A percentile compares a stretch with the other conserved stretches of the same genome.
phyloP scores from a whole-genome alignment of 1,140 invertebrate species.

The Drosophila busckii region DNA sequence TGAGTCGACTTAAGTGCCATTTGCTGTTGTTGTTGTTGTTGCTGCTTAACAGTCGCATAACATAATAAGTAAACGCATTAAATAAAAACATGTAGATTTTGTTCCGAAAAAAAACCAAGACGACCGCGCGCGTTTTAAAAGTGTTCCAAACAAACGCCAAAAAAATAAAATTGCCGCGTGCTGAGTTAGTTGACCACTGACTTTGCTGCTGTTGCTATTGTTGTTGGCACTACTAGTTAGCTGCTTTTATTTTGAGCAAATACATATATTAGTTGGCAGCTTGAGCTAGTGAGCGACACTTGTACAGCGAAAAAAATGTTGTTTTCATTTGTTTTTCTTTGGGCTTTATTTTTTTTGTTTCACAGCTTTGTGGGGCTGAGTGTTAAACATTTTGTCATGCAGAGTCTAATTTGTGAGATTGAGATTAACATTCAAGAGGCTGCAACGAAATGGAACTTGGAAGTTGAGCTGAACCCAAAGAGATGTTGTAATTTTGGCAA shows the following conservation, averaged over 20 bases:
- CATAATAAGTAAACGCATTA: constrained; percentile 36
- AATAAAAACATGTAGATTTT: constrained; percentile 28
- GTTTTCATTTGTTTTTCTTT: constrained; percentile 2
- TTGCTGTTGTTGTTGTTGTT: constrained; percentile 29
- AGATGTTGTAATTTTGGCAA: constrained; percentile 45
- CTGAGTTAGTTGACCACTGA: constrained; percentile 12
- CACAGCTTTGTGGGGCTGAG: constrained; percentile 20
- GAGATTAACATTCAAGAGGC: constrained; percentile 40
- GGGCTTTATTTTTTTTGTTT: constrained; percentile 7
- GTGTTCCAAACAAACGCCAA: constrained; percentile 1
- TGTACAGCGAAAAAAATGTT: no score
- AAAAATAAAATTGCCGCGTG: constrained; percentile 13
- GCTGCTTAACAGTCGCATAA: constrained; percentile 56
- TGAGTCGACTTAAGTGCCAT: no score
- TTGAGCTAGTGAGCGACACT: constrained; percentile 5
- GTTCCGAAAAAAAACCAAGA: constrained; percentile 19
- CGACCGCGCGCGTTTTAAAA: neutral
- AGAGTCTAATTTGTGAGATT: constrained; percentile 68
- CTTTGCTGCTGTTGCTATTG: constrained; percentile 5
- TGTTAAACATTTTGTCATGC: constrained; percentile 73
- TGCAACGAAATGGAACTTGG: neutral
- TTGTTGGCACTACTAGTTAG: constrained; percentile 62
- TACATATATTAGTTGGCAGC: constrained; percentile 25
- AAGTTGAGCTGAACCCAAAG: no score
- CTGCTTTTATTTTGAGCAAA: constrained; percentile 47